Evolutionary conservation across 2,113 vertebrate genomes (phyloP).

Genomic region (Onychorhynchus coronatus): DNA sequence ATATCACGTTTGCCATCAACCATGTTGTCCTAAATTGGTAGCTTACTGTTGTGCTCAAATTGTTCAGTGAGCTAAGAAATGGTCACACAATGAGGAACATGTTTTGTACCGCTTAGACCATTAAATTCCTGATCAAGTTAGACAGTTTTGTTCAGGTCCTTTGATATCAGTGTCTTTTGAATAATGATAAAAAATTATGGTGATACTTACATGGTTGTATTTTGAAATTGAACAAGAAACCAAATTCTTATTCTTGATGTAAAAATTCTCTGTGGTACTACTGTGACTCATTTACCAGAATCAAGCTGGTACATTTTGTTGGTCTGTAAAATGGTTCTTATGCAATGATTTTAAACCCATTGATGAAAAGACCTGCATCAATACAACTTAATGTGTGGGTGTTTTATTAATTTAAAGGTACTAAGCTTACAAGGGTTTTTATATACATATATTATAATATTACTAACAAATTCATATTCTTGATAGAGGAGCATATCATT

Average conservation of each 20-base stretch:
- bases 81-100: neutral
- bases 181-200: neutral
- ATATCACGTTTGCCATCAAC: neutral
- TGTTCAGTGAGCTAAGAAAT: neutral
- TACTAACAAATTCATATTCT: neutral
- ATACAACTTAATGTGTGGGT: neutral
- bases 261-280: neutral
- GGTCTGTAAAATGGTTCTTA: neutral
- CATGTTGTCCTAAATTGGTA: neutral
- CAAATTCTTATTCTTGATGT: neutral
- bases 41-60: neutral
- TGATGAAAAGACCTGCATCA: neutral
- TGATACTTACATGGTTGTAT: neutral
- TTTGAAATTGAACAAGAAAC: neutral
- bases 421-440: neutral
- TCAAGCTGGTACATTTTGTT: accelerated
- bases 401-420: neutral
- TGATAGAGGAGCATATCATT: neutral
- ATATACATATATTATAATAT: neutral
- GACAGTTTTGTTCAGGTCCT: neutral
- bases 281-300: neutral
- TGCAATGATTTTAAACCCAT: neutral
- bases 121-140: neutral
- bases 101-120: neutral
- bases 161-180: neutral